A percentile compares a stretch with the other conserved stretches of the same genome.
Conservation (phyloP, 2,113 vertebrate genomes). For the Tamias sibiricus region DNA sequence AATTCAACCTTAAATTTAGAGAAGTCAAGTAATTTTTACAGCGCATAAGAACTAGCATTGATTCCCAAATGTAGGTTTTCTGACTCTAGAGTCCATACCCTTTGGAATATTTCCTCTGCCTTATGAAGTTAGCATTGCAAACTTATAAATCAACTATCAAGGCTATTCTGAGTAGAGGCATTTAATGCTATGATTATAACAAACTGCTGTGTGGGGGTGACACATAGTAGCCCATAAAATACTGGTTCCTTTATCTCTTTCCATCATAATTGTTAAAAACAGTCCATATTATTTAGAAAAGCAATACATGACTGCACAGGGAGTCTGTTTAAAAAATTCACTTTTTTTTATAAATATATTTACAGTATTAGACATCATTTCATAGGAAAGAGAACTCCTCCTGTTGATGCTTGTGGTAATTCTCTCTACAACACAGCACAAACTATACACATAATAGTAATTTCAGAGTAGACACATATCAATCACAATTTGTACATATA, state of each 20-base stretch:
- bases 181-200: not conserved
- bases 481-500: conserved; percentile 57
- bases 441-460: conserved; percentile 4
- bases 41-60: not conserved
- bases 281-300: conserved; percentile 1
- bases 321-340: conserved; percentile 44
- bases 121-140: not conserved
- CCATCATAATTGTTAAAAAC: not conserved
- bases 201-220: not conserved
- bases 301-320: not conserved
- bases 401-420: conserved; percentile 40
- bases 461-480: conserved; percentile 68
- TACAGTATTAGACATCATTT: conserved; percentile 55
- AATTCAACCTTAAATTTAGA: not conserved
- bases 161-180: not conserved
- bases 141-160: not conserved
- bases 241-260: not conserved
- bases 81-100: not conserved
- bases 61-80: not conserved
- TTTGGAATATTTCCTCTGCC: not conserved
- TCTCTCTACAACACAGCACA: not conserved
- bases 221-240: not conserved
- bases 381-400: conserved; percentile 45
- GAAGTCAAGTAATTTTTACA: not conserved
- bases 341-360: conserved; percentile 60